phyloP scores from a whole-genome alignment of 2,797 vertebrate species.

The Hozukius guyotensis region DNA sequence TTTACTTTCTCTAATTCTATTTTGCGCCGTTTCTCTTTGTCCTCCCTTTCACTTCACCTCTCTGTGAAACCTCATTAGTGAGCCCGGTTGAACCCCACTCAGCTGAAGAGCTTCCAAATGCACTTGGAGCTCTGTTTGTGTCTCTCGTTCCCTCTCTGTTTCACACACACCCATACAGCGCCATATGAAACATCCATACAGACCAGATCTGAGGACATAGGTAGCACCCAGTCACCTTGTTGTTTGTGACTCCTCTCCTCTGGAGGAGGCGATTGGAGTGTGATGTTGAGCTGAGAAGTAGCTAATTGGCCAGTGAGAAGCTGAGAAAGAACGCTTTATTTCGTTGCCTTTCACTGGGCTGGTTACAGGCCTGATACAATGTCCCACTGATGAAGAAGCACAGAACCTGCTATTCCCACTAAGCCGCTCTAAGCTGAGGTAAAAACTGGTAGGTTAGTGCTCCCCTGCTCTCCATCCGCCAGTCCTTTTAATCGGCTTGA shows the following conservation, averaged over 20 bases:
- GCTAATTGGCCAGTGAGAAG: conserved; percentile 56
- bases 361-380: conserved; percentile 38
- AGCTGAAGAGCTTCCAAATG: conserved; percentile 49
- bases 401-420: conserved; percentile 48
- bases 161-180: conserved; percentile 10
- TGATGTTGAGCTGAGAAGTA: conserved; percentile 45
- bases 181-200: conserved; percentile 23
- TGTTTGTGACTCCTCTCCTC: conserved; percentile 26
- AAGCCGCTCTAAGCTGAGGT: conserved; percentile 63
- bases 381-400: conserved; percentile 53
- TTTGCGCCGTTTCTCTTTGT: conserved; percentile 47
- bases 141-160: conserved; percentile 8
- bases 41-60: conserved; percentile 37
- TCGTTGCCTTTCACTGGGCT: conserved; percentile 31
- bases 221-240: conserved; percentile 30
- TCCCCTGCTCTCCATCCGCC: conserved; percentile 38
- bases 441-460: conserved; percentile 51
- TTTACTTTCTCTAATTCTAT: conserved; percentile 67
- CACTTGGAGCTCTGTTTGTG: conserved; percentile 32
- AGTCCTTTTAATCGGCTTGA: conserved; percentile 65
- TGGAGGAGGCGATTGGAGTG: conserved; percentile 18
- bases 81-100: conserved; percentile 55
- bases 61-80: conserved; percentile 71
- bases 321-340: conserved; percentile 38
- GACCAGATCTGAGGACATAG: conserved; percentile 14